These are phyloP conservation scores for Seriola dumerili DNA, from an alignment of 2,113 vertebrate species.

Conservation along the genomic window DNA sequence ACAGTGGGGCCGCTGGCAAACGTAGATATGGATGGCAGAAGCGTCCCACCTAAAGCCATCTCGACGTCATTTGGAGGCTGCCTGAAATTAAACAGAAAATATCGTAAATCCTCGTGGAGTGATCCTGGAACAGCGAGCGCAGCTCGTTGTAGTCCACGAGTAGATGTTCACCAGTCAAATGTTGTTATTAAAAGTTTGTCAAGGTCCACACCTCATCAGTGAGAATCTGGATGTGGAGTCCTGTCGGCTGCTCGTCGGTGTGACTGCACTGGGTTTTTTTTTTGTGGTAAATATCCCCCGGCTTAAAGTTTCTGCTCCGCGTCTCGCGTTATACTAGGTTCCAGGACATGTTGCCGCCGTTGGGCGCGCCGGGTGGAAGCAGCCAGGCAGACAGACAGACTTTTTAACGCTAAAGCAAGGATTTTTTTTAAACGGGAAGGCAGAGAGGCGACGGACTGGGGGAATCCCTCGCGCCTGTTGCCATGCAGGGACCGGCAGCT, in stretches of 20 bases:
- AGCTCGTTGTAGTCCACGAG: constrained; percentile 38
- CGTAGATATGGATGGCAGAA: constrained; percentile 94
- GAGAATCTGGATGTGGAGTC: constrained; percentile 42
- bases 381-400: background rate
- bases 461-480: constrained; percentile 83
- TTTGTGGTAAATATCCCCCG: constrained; percentile 21
- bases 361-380: constrained; percentile 49
- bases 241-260: constrained; percentile 28
- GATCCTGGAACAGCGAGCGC: constrained; percentile 23
- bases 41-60: constrained; percentile 95
- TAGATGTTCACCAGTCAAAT: constrained; percentile 6
- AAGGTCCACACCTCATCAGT: constrained; percentile 78
- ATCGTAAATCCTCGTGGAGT: constrained; percentile 55
- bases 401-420: constrained; percentile 12
- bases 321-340: constrained; percentile 47
- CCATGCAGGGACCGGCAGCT: constrained; percentile 82
- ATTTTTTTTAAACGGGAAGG: constrained; percentile 56
- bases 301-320: constrained; percentile 65
- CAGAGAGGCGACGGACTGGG: constrained; percentile 74
- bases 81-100: constrained; percentile 81
- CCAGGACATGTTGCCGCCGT: constrained; percentile 63
- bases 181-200: constrained; percentile 35
- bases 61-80: constrained; percentile 94
- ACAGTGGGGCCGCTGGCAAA: constrained; percentile 89
- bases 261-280: constrained; percentile 9